Percentiles rank a stretch among this genome's conserved stretches.
phyloP scores from a whole-genome alignment of 2,888 invertebrate genomes.

The Hanleya hanleyi region DNA sequence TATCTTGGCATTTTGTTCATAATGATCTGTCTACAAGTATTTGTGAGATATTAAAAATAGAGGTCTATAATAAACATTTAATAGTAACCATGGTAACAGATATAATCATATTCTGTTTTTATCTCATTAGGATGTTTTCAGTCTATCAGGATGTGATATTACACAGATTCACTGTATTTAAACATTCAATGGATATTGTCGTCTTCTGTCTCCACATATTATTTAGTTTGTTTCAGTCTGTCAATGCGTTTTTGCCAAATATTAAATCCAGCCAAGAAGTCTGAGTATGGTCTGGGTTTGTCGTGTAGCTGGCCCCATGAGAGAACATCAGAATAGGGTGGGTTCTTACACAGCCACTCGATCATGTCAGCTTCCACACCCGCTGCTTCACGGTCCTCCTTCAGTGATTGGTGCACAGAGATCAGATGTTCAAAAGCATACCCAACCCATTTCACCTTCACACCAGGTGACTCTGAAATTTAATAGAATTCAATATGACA shows the following conservation, averaged over 20 bases:
- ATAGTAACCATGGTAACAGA: too few relatives aligned
- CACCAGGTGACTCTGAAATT: constrained; percentile 55
- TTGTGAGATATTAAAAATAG: too few relatives aligned
- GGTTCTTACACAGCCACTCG: constrained; percentile 60
- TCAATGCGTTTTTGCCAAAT: constrained; percentile 46
- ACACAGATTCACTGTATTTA: too few relatives aligned
- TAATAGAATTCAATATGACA: too few relatives aligned
- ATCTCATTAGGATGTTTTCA: too few relatives aligned
- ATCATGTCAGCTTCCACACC: constrained; percentile 50
- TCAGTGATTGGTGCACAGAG: constrained; percentile 48
- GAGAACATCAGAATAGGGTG: constrained; percentile 42
- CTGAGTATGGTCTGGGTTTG: constrained; percentile 40
- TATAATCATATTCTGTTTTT: too few relatives aligned
- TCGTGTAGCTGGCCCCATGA: constrained; percentile 43
- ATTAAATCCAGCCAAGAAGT: constrained; percentile 54
- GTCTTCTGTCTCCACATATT: not conserved
- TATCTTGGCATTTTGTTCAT: too few relatives aligned
- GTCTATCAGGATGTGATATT: too few relatives aligned
- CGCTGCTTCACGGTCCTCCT: constrained; percentile 48
- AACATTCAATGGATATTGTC: too few relatives aligned
- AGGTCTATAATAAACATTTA: too few relatives aligned
- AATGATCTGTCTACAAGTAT: too few relatives aligned
- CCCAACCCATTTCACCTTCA: constrained; percentile 65
- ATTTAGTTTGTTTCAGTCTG: not conserved
- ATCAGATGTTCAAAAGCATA: constrained; percentile 58